A percentile compares a stretch with the other conserved stretches of the same genome.
Conservation (phyloP, 2,888 invertebrate species). For the Dichetophora obliterata region DNA sequence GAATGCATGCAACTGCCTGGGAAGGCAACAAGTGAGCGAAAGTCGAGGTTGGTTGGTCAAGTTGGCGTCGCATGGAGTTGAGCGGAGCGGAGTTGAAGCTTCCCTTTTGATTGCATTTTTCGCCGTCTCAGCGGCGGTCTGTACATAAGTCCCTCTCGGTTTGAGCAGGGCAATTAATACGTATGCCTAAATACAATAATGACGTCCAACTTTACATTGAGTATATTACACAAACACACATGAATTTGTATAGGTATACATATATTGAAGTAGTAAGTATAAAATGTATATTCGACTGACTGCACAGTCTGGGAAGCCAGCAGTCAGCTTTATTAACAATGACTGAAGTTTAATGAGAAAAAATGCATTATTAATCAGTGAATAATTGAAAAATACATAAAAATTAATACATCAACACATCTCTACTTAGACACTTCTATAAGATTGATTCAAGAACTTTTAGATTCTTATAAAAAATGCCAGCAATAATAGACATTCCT, state of each 20-base stretch:
- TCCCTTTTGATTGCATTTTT: slow-evolving; percentile 12
- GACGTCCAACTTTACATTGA: not conserved
- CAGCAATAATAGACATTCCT: not conserved
- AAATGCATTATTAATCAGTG: slow-evolving; percentile 9
- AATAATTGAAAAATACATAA: slow-evolving; percentile 4
- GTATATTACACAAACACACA: not conserved
- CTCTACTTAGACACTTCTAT: not conserved
- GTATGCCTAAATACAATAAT: not conserved
- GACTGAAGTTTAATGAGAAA: slow-evolving; percentile 25
- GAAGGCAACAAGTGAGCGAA: slow-evolving; percentile 15
- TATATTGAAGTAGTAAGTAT: slow-evolving; percentile 15
- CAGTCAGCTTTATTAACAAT: not conserved
- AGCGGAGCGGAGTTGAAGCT: not conserved
- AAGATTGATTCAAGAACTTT: not conserved
- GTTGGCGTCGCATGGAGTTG: slow-evolving; percentile 22
- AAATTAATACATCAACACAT: not conserved
- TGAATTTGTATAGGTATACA: not conserved
- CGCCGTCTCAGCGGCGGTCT: not conserved
- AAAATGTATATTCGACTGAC: not conserved
- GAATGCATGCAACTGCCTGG: slow-evolving; percentile 38
- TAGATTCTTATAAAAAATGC: not conserved
- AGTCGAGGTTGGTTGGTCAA: slow-evolving; percentile 5
- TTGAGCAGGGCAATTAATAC: not conserved
- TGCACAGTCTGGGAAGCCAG: not conserved
- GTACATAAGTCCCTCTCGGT: not conserved